Conservation (phyloP, 92 coral and sea anemone genomes). For the Desmophyllum pertusum region DNA sequence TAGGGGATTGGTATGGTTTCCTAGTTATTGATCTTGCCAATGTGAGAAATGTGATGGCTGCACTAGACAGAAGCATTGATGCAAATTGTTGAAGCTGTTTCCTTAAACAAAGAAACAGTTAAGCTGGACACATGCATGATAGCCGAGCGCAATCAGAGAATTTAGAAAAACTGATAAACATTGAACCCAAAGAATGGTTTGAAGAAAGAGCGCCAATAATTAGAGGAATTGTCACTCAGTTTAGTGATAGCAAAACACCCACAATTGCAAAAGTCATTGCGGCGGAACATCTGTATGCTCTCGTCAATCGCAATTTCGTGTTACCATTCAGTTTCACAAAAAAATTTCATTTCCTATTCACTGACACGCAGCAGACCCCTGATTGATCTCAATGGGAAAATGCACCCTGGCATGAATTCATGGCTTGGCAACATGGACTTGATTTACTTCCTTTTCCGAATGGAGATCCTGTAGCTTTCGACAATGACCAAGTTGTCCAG, state of each 20-base stretch:
- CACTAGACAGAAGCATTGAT: too few relatives aligned
- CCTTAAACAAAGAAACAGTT: too few relatives aligned
- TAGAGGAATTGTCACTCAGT: background rate
- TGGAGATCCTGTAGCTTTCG: too few relatives aligned
- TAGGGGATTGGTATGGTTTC: too few relatives aligned
- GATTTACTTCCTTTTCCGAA: too few relatives aligned
- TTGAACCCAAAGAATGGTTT: background rate
- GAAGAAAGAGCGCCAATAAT: background rate
- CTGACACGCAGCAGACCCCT: background rate
- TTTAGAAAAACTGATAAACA: background rate
- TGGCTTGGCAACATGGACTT: too few relatives aligned
- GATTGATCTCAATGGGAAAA: background rate
- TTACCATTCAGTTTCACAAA: background rate
- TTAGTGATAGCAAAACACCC: background rate
- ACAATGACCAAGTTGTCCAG: too few relatives aligned
- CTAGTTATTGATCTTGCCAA: too few relatives aligned
- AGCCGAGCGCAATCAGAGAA: too few relatives aligned
- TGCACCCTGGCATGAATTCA: constrained; percentile 1
- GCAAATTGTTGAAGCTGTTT: too few relatives aligned
- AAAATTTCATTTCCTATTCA: background rate
- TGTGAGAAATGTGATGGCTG: too few relatives aligned
- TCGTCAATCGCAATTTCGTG: background rate
- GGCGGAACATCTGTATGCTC: background rate
- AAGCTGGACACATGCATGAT: too few relatives aligned
- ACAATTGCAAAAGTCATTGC: background rate